Evolutionary conservation across 2,113 vertebrate genomes (phyloP).

Genomic region (Campylorhamphus procurvoides): DNA sequence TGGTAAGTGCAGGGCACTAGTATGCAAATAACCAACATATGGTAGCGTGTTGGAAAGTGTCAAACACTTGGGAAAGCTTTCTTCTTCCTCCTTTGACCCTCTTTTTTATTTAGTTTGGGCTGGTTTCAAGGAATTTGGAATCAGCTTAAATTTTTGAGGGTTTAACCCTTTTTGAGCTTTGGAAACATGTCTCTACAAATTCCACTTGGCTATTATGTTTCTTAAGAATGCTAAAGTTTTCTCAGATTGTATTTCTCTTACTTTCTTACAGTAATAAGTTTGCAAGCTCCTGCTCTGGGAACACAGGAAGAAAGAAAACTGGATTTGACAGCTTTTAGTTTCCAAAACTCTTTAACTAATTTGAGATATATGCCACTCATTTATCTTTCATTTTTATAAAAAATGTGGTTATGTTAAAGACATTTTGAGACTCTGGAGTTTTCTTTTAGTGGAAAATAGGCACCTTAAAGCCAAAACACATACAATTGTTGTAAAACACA

Average conservation of each 20-base stretch:
- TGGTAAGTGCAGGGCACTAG: neutral
- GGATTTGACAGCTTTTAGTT: neutral
- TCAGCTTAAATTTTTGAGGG: neutral
- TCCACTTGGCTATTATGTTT: neutral
- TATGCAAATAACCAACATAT: neutral
- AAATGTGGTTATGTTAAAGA: neutral
- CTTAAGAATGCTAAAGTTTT: neutral
- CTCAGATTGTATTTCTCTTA: neutral
- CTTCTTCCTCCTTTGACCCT: neutral
- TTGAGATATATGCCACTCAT: neutral
- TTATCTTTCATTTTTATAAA: neutral
- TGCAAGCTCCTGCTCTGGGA: neutral
- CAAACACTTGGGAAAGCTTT: neutral
- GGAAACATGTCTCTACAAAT: neutral
- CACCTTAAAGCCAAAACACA: neutral
- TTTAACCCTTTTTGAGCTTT: slow-evolving; percentile 31
- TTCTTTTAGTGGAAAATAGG: neutral
- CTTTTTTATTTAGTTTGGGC: neutral
- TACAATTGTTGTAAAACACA: neutral
- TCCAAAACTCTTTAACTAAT: neutral
- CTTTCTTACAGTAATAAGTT: neutral
- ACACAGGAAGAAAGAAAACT: neutral
- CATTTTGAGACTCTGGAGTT: neutral
- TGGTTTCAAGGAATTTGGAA: slow-evolving; percentile 18
- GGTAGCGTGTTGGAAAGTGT: neutral